Evolutionary conservation across 2,797 vertebrate species (phyloP).

Genomic region (Melanitta fusca): DNA sequence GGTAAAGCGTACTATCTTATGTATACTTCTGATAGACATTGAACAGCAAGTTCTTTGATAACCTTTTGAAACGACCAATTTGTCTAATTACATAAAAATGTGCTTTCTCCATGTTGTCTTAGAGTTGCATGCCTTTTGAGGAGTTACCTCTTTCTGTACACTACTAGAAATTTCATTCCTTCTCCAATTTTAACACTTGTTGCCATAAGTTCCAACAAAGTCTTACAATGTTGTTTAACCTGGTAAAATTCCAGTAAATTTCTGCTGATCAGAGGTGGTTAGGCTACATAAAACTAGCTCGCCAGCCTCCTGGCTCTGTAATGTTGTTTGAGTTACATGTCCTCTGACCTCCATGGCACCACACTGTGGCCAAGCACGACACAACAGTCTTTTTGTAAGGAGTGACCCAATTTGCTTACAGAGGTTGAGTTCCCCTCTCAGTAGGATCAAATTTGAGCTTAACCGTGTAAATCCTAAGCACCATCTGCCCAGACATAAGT

Average conservation of each 20-base stretch:
- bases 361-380: accelerated
- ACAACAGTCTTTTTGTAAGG: accelerated
- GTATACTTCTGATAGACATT: conserved; percentile 20
- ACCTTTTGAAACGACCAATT: neutral
- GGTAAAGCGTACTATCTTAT: neutral
- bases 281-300: accelerated
- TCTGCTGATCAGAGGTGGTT: neutral
- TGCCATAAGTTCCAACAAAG: neutral
- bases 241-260: neutral
- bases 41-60: neutral
- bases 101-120: neutral
- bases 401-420: neutral
- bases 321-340: neutral
- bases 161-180: neutral
- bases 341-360: neutral
- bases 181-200: neutral
- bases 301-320: neutral
- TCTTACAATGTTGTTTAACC: neutral
- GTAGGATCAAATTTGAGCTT: conserved; percentile 17
- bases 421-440: neutral
- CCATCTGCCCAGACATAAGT: neutral
- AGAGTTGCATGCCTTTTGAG: neutral
- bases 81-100: neutral
- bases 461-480: neutral
- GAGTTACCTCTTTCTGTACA: accelerated